A percentile compares a stretch with the other conserved stretches of the same genome.
These are phyloP conservation scores for Pseudeuparius sepicola DNA, from an alignment of 2,888 invertebrate species.

Conservation along the genomic window DNA sequence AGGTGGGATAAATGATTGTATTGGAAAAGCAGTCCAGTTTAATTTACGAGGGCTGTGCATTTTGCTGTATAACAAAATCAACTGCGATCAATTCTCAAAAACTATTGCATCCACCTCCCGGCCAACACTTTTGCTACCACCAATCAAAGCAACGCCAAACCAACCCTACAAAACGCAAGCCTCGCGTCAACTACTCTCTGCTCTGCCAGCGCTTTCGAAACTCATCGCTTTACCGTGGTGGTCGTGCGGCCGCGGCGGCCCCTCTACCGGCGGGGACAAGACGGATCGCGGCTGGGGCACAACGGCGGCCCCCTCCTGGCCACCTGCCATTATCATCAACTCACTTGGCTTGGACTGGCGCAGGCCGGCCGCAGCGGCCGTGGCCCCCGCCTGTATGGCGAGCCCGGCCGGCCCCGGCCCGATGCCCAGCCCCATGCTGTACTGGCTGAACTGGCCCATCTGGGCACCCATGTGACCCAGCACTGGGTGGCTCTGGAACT, in stretches of 20 bases:
- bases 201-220: background rate
- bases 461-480: slow-evolving; percentile 46
- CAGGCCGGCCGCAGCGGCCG: slow-evolving; percentile 20
- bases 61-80: no score
- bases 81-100: no score
- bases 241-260: slow-evolving; percentile 33
- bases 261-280: slow-evolving; percentile 38
- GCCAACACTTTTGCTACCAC: no score
- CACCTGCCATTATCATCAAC: slow-evolving; percentile 41
- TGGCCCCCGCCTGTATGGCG: slow-evolving; percentile 39
- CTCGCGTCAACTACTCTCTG: no score
- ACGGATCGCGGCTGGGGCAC: slow-evolving; percentile 31
- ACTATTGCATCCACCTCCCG: no score
- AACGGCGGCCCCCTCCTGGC: slow-evolving; percentile 13
- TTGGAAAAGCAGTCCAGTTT: no score
- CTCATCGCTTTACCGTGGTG: slow-evolving; percentile 38
- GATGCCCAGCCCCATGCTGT: slow-evolving; percentile 41
- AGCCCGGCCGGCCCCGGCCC: slow-evolving; percentile 39
- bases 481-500: slow-evolving; percentile 62
- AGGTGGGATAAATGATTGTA: no score
- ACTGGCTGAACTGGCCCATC: slow-evolving; percentile 40
- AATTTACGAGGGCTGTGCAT: no score
- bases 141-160: no score
- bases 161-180: no score
- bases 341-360: slow-evolving; percentile 50